Conservation (phyloP, 1,140 invertebrate species). For the Formica exsecta region DNA sequence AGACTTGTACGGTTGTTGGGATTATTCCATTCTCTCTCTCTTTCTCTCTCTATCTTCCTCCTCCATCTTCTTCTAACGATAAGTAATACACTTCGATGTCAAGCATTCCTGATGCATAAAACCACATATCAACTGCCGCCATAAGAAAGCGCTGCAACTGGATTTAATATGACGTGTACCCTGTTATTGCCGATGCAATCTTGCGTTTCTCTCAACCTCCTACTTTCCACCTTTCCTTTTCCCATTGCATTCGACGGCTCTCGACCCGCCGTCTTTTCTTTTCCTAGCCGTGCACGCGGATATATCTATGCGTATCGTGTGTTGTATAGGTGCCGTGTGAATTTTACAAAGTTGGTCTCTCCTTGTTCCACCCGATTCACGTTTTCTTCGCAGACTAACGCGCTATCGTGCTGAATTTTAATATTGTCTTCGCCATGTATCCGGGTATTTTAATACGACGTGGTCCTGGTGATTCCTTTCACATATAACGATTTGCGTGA, state of each 20-base stretch:
- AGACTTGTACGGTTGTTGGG: slow-evolving; percentile 18
- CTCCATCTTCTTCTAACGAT: slow-evolving; percentile 36
- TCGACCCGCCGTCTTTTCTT: slow-evolving; percentile 20
- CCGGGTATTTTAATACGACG: slow-evolving; percentile 65
- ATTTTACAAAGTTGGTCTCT: slow-evolving; percentile 46
- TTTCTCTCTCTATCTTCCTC: not conserved
- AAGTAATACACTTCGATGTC: slow-evolving; percentile 67
- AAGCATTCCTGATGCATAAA: slow-evolving; percentile 63
- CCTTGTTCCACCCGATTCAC: not conserved
- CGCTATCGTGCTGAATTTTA: slow-evolving; percentile 54
- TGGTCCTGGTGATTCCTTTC: slow-evolving; percentile 49
- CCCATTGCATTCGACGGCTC: not conserved
- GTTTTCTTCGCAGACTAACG: slow-evolving; percentile 6
- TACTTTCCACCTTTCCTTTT: not conserved
- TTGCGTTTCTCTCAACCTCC: slow-evolving; percentile 62
- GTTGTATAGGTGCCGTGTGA: not conserved
- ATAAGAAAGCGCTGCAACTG: slow-evolving; percentile 76
- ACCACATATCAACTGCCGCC: slow-evolving; percentile 70
- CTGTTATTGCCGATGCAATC: slow-evolving; percentile 74
- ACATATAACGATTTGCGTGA: slow-evolving; percentile 11
- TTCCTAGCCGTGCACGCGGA: not conserved
- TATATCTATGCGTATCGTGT: not conserved
- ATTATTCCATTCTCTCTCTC: slow-evolving; percentile 64
- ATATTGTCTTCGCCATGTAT: slow-evolving; percentile 49
- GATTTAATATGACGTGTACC: slow-evolving; percentile 79